These are phyloP conservation scores for Fopius arisanus DNA, from an alignment of 1,140 invertebrate species.

Conservation along the genomic window DNA sequence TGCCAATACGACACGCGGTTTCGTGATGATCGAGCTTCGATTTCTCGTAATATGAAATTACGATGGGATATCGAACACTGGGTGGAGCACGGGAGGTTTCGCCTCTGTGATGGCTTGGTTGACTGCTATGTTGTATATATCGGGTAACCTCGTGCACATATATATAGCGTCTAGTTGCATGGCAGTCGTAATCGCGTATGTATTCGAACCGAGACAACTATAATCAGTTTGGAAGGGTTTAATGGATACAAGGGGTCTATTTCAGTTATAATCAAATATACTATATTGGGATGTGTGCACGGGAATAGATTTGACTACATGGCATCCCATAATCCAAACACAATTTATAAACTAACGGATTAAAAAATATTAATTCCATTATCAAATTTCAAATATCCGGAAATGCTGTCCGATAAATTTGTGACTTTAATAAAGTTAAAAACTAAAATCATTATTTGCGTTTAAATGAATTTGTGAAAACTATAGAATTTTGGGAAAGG, in stretches of 20 bases:
- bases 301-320: too few relatives aligned
- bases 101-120: not conserved
- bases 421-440: too few relatives aligned
- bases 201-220: not conserved
- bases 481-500: too few relatives aligned
- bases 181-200: not conserved
- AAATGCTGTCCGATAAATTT: too few relatives aligned
- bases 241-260: not conserved
- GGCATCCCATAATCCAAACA: too few relatives aligned
- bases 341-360: too few relatives aligned
- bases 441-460: too few relatives aligned
- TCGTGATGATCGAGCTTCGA: not conserved
- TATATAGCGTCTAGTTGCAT: not conserved
- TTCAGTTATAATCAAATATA: not conserved
- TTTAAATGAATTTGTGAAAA: too few relatives aligned
- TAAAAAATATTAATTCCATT: too few relatives aligned
- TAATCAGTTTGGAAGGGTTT: constrained; percentile 3
- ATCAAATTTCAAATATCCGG: too few relatives aligned
- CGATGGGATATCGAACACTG: not conserved
- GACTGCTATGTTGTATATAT: not conserved
- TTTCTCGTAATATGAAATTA: constrained; percentile 13
- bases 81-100: not conserved
- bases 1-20: not conserved
- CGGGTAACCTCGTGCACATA: not conserved
- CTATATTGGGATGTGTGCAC: not conserved